These are phyloP conservation scores for Epistrophe grossulariae DNA, from an alignment of 2,888 invertebrate genomes.

Conservation along the genomic window DNA sequence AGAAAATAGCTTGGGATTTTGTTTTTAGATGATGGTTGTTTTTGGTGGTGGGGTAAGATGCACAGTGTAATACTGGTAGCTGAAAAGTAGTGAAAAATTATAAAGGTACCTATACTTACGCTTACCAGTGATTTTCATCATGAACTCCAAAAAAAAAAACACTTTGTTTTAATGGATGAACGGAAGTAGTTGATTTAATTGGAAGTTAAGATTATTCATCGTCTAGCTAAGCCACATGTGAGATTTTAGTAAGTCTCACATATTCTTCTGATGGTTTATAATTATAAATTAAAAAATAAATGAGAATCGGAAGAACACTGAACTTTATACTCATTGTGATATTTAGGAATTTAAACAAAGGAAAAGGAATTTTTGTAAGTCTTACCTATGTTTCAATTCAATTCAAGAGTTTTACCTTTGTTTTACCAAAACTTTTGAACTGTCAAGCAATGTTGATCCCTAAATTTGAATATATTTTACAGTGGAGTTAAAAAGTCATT, in stretches of 20 bases:
- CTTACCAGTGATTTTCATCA: slow-evolving; percentile 38
- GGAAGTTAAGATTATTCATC: slow-evolving; percentile 65
- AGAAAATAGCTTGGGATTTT: slow-evolving; percentile 30
- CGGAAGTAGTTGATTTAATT: slow-evolving; percentile 72
- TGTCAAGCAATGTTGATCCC: no score
- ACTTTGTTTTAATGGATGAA: slow-evolving; percentile 63
- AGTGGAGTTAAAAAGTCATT: no score
- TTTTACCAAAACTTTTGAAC: no score
- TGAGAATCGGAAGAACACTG: slow-evolving; percentile 46
- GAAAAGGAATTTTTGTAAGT: background rate
- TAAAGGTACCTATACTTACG: slow-evolving; percentile 6
- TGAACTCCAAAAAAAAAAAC: slow-evolving; percentile 50
- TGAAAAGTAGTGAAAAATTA: slow-evolving; percentile 45
- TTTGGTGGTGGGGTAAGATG: background rate
- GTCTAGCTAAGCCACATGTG: slow-evolving; percentile 20
- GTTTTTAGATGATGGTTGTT: background rate
- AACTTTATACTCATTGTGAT: background rate
- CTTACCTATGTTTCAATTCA: no score
- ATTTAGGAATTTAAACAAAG: background rate
- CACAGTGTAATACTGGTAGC: slow-evolving; percentile 42
- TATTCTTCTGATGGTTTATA: slow-evolving; percentile 47
- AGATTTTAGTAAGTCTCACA: slow-evolving; percentile 19
- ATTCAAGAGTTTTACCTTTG: no score
- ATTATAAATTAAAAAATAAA: slow-evolving; percentile 49
- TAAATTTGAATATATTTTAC: no score